Conservation (phyloP, 2,797 vertebrate genomes). For the Lagorchestes hirsutus region DNA sequence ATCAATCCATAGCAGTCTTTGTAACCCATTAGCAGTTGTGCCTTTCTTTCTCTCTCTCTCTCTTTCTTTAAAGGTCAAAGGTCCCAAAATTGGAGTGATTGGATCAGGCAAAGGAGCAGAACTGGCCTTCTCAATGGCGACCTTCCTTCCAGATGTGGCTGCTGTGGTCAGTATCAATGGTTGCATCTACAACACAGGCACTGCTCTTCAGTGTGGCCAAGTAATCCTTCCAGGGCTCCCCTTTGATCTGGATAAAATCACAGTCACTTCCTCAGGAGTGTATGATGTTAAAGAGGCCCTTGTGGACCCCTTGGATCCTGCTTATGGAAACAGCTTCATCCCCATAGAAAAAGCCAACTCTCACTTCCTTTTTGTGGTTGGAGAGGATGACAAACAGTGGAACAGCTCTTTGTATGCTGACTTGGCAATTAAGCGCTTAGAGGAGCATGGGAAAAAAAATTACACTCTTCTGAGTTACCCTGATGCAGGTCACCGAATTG, state of each 20-base stretch:
- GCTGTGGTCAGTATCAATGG: constrained; percentile 83
- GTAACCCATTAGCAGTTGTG: constrained; percentile 49
- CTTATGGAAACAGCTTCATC: constrained; percentile 77
- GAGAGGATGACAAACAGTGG: constrained; percentile 84
- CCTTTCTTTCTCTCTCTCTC: constrained; percentile 34
- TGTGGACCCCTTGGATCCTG: constrained; percentile 82
- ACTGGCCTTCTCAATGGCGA: constrained; percentile 85
- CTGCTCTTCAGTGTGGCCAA: constrained; percentile 80
- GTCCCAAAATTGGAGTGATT: constrained; percentile 84
- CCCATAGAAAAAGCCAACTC: constrained; percentile 85
- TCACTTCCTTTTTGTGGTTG: constrained; percentile 83
- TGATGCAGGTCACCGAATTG: constrained; percentile 90
- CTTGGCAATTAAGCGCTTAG: constrained; percentile 77
- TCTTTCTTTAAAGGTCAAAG: constrained; percentile 81
- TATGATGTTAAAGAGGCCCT: constrained; percentile 84
- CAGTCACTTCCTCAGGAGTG: constrained; percentile 77
- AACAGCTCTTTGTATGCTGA: constrained; percentile 85
- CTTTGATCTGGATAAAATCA: constrained; percentile 81
- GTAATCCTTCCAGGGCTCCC: constrained; percentile 81
- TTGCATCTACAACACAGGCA: constrained; percentile 83
- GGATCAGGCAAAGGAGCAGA: constrained; percentile 86
- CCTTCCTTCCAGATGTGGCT: constrained; percentile 84
- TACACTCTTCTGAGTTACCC: constrained; percentile 86
- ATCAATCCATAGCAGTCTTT: constrained; percentile 49
- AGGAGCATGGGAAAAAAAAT: constrained; percentile 81